Percentiles rank a stretch among this genome's conserved stretches.
phyloP scores from a whole-genome alignment of 2,797 vertebrate species.

The Syncerus caffer region DNA sequence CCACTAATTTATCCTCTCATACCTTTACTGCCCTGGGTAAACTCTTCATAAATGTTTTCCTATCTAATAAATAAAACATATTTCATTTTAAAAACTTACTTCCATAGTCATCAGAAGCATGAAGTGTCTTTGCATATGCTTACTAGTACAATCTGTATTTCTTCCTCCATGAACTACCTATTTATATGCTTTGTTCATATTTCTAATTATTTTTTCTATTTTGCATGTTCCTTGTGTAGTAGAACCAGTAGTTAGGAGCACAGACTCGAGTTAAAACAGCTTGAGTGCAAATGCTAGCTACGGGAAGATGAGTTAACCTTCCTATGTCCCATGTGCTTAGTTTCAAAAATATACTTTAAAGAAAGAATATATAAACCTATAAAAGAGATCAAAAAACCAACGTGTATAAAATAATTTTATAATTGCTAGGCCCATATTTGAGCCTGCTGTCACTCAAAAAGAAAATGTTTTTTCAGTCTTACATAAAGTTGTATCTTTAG shows the following conservation, averaged over 20 bases:
- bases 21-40: not conserved
- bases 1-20: not conserved
- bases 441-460: not conserved
- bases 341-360: not conserved
- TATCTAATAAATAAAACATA: not conserved
- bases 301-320: not conserved
- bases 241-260: not conserved
- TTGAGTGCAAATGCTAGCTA: not conserved
- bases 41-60: not conserved
- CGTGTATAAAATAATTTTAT: not conserved
- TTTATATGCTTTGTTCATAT: not conserved
- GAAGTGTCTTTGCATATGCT: not conserved
- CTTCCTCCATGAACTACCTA: not conserved
- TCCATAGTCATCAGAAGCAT: not conserved
- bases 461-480: not conserved
- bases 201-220: not conserved
- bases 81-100: not conserved
- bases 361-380: not conserved
- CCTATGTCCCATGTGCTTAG: not conserved
- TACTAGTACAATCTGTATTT: not conserved
- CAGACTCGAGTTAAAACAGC: not conserved
- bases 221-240: not conserved
- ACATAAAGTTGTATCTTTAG: not conserved
- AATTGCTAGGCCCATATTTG: not conserved
- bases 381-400: not conserved